Base-by-base conservation (phyloP, 2,797 vertebrate species). In the Coracias cyanogaster region DNA sequence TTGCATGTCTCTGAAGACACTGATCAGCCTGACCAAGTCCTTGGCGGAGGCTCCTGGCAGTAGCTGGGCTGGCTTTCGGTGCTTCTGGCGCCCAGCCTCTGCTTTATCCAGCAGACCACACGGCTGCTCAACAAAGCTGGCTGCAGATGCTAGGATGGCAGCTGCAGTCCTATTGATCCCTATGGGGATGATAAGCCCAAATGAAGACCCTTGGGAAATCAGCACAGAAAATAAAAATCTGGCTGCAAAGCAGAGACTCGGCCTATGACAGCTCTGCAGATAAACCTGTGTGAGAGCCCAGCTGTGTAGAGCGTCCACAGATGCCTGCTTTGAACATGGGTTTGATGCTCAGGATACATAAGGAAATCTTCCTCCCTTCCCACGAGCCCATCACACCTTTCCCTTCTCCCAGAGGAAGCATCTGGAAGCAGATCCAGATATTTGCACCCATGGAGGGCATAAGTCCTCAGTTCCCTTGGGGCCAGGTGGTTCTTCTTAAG, bases 161-260 rank as follows among this genome's bases (percentile, higher is more conserved):
- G 94, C 91, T 97, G 94, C 85, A 95, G 55, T 93, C 90, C 82
- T 94, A 31, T 84, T 94, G 93, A 96, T 96, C 91, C 95, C 93
- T 66, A 48, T 91, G 82, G 93, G 95, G 82, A 79, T 91, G 94
- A 94, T 73, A 41, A 95, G 54, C 82, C 77, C 90, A 93, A 96
- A 93, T 82, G 91, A 88, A 86, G 89, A 88, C 91, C 89, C 91
- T 76, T 81, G 91, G 95, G 93, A 96, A 97, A 93, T 94, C 87
- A 94, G 76, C 85, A 73, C 22, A 52, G 85, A 76, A 76, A 76
- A 79, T 86, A 81, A 82, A 96, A 94, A 72, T 78, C 85, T 84
- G 89, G n/a, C 94, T 89, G 87, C 46, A 70, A 51, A 91, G 74
- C 65, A 46, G 72, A 62, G 28, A 46, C 51, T 79, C 4, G 33